These are phyloP conservation scores for Thymelicus sylvestris DNA, from an alignment of 2,888 invertebrate genomes.

Conservation along the genomic window DNA sequence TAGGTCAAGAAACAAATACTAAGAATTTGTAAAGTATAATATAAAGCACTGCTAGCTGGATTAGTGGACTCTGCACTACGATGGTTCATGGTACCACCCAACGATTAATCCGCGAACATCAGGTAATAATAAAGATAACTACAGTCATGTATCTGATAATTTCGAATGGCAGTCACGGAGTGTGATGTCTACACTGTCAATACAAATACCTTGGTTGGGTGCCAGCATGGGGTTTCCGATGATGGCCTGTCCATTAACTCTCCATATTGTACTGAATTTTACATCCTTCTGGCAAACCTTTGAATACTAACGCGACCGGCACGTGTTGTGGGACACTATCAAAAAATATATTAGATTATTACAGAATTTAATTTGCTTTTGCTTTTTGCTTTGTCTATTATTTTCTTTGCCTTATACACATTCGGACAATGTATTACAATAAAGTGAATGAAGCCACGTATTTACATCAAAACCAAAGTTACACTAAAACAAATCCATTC, in stretches of 20 bases:
- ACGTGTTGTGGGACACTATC: no score
- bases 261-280: slow-evolving; percentile 33
- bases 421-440: no score
- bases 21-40: no score
- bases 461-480: no score
- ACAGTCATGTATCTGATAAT: background rate
- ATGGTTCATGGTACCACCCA: background rate
- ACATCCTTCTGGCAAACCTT: slow-evolving; percentile 22
- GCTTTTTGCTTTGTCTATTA: no score
- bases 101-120: background rate
- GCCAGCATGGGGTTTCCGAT: slow-evolving; percentile 49
- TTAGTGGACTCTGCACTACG: no score
- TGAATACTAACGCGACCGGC: background rate
- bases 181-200: slow-evolving; percentile 27
- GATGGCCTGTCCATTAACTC: slow-evolving; percentile 42
- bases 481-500: background rate
- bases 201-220: slow-evolving; percentile 43
- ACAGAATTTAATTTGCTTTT: no score
- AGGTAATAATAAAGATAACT: background rate
- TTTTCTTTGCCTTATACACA: no score
- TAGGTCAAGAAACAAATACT: no score
- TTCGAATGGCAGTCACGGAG: slow-evolving; percentile 41
- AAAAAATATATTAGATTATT: no score
- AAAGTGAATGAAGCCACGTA: background rate
- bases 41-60: no score